Base-by-base conservation (phyloP, 2,797 vertebrate species). In the Parauchenoglanis ngamensis region DNA sequence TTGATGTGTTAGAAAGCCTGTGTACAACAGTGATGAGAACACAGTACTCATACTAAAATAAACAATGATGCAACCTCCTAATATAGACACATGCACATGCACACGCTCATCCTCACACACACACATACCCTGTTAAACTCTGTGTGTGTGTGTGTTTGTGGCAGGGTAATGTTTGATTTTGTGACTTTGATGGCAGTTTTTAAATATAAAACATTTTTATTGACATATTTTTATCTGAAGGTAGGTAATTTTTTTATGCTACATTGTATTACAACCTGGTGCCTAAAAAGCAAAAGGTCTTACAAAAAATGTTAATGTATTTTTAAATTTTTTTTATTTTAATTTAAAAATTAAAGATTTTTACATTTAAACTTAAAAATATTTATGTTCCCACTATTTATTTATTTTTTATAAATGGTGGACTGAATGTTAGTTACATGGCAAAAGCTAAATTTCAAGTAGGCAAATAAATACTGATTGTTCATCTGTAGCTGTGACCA, bases 61-160 rank as follows among this genome's bases (percentile, higher is more conserved):
- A 88, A 77, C 40, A 84, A 84, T 79, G n/a, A 82, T 61, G 82
- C 65, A 79, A 68, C 65, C 40, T 21, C 25, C 46, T 54, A 13
- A 80, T 40, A 79, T 11, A 54, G 75, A 77, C 21, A 87, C 72
- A 85, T 57, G 54, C 52, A 83, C 10, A 65, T 23, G 78, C 40
- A 40, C 40, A 40, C 40, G 40, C 40, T 40, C 40, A 40, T 40
- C 40, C 40, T 40, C 40, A 40, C 44, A 73, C 72, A 84, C 52
- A 52, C 7, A 63, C 54, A 61, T n/a, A 87, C 78, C 10, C 57
- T 57, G 46, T 31, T 49, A 23, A 72, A 49, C 12, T 11, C 15
- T 35, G 35, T 35, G 35, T 57, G 52, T 11, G n/a, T 57, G 52
- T 12, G 54, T 35, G 77, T 6, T 3, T 7, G 56, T 4, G 1